Base-by-base conservation (phyloP, 2,797 vertebrate species). In the Scomberomorus guttatus region DNA sequence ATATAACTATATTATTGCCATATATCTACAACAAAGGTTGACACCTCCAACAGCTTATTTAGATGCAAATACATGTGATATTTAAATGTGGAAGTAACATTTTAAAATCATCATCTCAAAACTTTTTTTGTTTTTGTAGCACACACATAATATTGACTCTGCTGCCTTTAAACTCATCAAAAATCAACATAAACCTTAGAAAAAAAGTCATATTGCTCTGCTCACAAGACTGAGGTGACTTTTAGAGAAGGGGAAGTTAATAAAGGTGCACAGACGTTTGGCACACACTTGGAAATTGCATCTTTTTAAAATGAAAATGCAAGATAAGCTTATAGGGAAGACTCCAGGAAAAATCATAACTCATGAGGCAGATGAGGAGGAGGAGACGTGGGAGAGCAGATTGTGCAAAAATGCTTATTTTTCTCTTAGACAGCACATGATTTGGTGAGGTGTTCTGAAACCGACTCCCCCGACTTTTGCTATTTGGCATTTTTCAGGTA, bases 301-400 rank as follows among this genome's bases (percentile, higher is more conserved):
- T 75, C 8, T 67, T 81, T 68, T 81, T 50, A 27, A 66, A 80
- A 76, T 82, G 32, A 83, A 81, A 78, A 71, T 39, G 52, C 20
- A 39, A 68, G 22, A 81, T 73, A 70, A 63, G 44, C 62, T 63
- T 29, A 39, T 48, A 50, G 39, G 27, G 27, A 24, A 27, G 22
- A 42, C 50, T 72, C 52, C 15, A 22, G 46, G 25, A 17, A 73
- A 76, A 67, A 73, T 77, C 55, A 51, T 10, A 64, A 70, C 3
- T 32, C 54, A 32, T 63, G 46, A 61, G 20, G 50, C 15, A 58
- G 14, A 46, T 37, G 58, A 77, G 55, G 34, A 62, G 22, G 52
- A 75, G 22, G 46, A 58, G n/a, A 17, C 18, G 44, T 25, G 51
- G 11, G 27, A 65, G 55, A 50, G 20, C 22, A 55, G 52, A 60